Evolutionary conservation across 1,140 invertebrate species (phyloP).

Genomic region (Stegodyphus mimosarum): DNA sequence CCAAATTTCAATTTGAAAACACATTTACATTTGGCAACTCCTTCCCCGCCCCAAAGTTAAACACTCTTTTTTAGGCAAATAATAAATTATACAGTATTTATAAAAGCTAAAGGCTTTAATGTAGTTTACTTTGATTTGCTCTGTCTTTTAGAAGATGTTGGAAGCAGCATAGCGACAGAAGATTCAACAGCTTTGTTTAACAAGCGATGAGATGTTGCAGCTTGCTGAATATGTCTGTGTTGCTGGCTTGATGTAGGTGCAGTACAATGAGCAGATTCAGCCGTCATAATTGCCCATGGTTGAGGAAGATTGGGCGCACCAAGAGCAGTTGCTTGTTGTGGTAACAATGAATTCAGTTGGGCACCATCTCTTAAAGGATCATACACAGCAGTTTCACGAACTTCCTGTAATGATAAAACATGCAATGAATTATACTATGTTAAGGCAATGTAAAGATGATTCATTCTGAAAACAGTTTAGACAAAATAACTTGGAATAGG

Average conservation of each 20-base stretch:
- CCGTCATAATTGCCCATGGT: constrained; percentile 61
- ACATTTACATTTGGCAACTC: no score
- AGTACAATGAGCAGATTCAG: constrained; percentile 46
- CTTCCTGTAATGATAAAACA: constrained; percentile 10
- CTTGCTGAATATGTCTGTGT: constrained; percentile 43
- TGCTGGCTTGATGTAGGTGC: constrained; percentile 33
- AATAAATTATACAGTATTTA: no score
- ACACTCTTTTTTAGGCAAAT: no score
- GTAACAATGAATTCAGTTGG: constrained; percentile 59
- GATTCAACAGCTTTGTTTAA: constrained; percentile 21
- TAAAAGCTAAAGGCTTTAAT: no score
- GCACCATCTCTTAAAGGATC: constrained; percentile 63
- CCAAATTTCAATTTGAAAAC: no score
- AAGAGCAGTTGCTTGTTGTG: constrained; percentile 57
- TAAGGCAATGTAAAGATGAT: no score
- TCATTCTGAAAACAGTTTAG: no score
- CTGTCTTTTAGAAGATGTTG: constrained; percentile 37
- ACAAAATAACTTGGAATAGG: no score
- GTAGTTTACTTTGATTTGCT: constrained; percentile 26
- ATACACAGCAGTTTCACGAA: constrained; percentile 44
- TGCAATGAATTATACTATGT: no score
- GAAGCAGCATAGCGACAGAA: neutral
- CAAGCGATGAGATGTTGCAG: constrained; percentile 19
- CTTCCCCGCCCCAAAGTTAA: no score
- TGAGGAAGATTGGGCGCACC: constrained; percentile 54